Conservation (phyloP, 2,888 invertebrate species). For the Papilio elwesi region DNA sequence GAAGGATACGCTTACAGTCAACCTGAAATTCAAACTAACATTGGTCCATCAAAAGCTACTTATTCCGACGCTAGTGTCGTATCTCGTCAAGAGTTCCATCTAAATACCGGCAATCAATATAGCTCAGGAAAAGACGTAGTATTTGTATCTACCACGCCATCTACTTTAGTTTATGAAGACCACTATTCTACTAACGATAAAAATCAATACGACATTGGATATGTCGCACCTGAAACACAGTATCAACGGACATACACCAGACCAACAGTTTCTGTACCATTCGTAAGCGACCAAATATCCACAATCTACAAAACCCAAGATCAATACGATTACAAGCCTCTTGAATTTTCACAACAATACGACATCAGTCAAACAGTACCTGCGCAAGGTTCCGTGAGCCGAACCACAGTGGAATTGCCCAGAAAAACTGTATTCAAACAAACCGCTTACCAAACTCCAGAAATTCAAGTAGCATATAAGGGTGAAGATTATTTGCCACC, state of each 20-base stretch:
- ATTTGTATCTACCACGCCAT: conserved; percentile 71
- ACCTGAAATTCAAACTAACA: conserved; percentile 72
- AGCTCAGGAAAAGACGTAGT: conserved; percentile 60
- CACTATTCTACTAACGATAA: conserved; percentile 69
- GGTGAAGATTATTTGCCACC: conserved; percentile 76
- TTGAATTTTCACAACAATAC: conserved; percentile 54
- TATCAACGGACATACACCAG: conserved; percentile 62
- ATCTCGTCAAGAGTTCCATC: conserved; percentile 74
- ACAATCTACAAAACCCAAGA: conserved; percentile 57
- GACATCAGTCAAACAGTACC: conserved; percentile 43
- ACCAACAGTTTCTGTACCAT: conserved; percentile 60
- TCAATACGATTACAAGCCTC: conserved; percentile 57
- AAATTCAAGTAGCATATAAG: conserved; percentile 72
- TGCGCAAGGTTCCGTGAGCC: conserved; percentile 48
- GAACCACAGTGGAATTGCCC: conserved; percentile 60
- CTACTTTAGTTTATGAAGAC: conserved; percentile 70
- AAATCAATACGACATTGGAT: conserved; percentile 56
- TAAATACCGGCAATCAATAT: conserved; percentile 55
- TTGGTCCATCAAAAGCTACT: conserved; percentile 57
- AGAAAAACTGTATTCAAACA: conserved; percentile 63
- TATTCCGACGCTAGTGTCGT: conserved; percentile 75
- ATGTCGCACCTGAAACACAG: conserved; percentile 59
- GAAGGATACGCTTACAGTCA: conserved; percentile 69
- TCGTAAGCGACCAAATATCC: conserved; percentile 60
- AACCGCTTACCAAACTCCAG: conserved; percentile 66